Conservation (phyloP, 2,888 invertebrate species). For the Amphipoea lucens region DNA sequence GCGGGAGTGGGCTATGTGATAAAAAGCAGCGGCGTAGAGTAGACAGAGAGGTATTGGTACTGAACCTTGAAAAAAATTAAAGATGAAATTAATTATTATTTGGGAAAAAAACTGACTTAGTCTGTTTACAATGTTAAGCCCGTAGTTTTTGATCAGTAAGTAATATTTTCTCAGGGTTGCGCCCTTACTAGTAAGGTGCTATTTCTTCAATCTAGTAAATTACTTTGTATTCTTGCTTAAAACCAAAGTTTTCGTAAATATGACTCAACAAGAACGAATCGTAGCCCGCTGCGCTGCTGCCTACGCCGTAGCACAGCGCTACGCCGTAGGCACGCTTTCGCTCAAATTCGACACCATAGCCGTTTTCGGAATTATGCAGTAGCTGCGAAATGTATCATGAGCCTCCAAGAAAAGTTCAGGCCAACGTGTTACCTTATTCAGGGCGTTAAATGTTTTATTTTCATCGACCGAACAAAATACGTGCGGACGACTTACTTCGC, state of each 20-base stretch:
- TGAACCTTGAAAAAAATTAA: background rate
- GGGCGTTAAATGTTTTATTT: conserved; percentile 68
- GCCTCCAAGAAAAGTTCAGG: conserved; percentile 72
- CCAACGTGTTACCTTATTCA: conserved; percentile 70
- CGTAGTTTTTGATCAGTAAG: no score
- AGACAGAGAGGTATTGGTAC: no score
- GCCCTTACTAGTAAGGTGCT: background rate
- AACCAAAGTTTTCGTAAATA: background rate
- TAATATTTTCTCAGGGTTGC: background rate
- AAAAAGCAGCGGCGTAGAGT: conserved; percentile 25
- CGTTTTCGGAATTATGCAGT: conserved; percentile 73
- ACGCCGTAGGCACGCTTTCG: conserved; percentile 51
- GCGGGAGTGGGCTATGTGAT: conserved; percentile 6
- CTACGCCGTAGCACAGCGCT: conserved; percentile 47
- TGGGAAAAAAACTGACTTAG: no score
- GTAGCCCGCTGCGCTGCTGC: background rate
- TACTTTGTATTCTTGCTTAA: background rate
- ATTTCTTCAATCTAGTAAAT: background rate
- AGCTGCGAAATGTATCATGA: conserved; percentile 78
- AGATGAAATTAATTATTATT: background rate
- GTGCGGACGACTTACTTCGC: conserved; percentile 58
- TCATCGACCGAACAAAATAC: conserved; percentile 56
- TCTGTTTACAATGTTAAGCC: background rate
- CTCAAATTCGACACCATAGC: conserved; percentile 57
- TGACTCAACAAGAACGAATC: background rate